phyloP scores from a whole-genome alignment of 2,113 vertebrate species.

The Mystacornis crossleyi region DNA sequence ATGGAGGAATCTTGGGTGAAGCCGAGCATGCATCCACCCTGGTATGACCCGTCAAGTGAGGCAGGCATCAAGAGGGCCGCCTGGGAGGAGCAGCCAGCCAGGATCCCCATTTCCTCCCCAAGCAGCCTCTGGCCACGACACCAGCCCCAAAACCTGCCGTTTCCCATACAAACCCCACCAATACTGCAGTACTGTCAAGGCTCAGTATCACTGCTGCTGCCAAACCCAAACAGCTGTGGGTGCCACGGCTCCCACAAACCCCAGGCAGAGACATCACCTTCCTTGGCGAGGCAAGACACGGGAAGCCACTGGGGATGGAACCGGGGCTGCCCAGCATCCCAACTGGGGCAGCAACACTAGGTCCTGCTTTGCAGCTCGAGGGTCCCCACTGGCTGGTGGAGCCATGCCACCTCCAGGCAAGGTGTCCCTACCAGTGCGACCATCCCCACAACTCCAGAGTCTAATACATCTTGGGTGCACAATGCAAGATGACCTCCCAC shows the following conservation, averaged over 20 bases:
- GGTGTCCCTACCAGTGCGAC: fast-evolving
- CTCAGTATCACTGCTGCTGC: background rate
- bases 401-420: background rate
- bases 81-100: background rate
- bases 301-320: background rate
- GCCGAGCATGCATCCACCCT: fast-evolving
- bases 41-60: background rate
- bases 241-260: background rate
- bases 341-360: fast-evolving
- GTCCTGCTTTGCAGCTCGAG: background rate
- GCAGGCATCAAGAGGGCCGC: background rate
- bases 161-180: background rate
- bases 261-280: background rate
- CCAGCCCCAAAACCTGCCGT: background rate
- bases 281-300: fast-evolving
- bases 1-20: fast-evolving
- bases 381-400: background rate
- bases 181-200: background rate
- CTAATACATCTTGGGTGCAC: fast-evolving
- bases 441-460: background rate
- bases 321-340: fast-evolving
- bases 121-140: background rate
- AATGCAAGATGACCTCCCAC: fast-evolving
- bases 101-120: background rate
- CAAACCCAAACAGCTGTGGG: background rate